Evolutionary conservation across 2,113 vertebrate species (phyloP).

Genomic region (Pluvianellus socialis): DNA sequence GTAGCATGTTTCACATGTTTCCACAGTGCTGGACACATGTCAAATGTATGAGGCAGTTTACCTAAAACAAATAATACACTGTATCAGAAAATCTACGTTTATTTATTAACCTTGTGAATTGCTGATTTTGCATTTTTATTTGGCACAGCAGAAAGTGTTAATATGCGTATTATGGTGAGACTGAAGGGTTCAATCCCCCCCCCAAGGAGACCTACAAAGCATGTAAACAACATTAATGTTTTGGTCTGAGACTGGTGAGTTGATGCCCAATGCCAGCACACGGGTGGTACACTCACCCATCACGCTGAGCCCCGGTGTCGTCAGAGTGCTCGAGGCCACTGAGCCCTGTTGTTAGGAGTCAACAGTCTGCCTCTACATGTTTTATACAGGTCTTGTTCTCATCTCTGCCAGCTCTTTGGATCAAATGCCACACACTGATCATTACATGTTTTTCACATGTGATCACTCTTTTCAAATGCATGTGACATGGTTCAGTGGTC

Average conservation of each 20-base stretch:
- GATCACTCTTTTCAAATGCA: not conserved
- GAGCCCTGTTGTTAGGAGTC: accelerated
- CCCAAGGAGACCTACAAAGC: not conserved
- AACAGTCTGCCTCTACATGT: accelerated
- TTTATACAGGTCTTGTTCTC: not conserved
- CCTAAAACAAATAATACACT: not conserved
- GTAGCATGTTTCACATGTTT: not conserved
- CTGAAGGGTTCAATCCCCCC: not conserved
- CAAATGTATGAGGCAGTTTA: not conserved
- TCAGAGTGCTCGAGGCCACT: accelerated
- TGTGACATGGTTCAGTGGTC: not conserved
- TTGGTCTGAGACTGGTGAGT: not conserved
- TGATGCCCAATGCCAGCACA: not conserved
- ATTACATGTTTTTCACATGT: not conserved
- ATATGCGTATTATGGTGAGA: not conserved
- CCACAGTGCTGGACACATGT: not conserved
- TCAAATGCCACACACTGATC: not conserved
- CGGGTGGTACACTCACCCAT: accelerated
- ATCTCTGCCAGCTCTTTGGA: not conserved
- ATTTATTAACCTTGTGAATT: not conserved
- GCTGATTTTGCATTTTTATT: not conserved
- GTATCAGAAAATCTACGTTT: not conserved
- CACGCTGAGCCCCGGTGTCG: not conserved
- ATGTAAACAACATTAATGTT: not conserved
- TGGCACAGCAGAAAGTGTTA: not conserved